Evolutionary conservation across 2,797 vertebrate species (phyloP), one percentile per base, ranked within the genome.

Genomic region (Ctenosaura bakeri): DNA sequence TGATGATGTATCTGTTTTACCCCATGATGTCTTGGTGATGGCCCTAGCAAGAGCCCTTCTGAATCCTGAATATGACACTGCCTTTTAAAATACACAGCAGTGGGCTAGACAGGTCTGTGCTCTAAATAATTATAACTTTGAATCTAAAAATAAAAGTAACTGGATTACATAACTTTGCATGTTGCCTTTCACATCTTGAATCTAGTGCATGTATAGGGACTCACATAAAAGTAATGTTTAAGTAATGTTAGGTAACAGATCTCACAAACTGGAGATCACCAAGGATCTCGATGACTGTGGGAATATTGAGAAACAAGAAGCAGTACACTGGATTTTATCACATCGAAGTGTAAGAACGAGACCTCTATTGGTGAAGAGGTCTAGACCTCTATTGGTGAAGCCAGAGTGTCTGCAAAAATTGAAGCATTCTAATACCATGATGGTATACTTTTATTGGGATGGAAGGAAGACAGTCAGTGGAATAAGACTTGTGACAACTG

Each of bases 401-500:
- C 86, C 38, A 38, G 29, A 71, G 46, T 81, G n/a, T 59, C 52
- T 88, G 35, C 80, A 46, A 46, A 42, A 24, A 29, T 32, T 2
- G 1, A 26, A 20, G 1, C 29, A 83, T 46, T 89, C 52, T 74
- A 32, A 16, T 91, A n/a, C 85, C 42, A 38, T 54, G 38, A 52
- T 80, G 59, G 42, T 29, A 66, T 69, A 42, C 2, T 80, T 80
- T 5, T 18, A 1, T 16, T 69, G n/a, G 64, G 84, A 18, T 9
- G 85, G 52, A 22, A 78, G 2, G 85, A 46, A 32, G 74, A 32
- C 22, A 16, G 14, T 20, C n/a, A 87, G 81, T 89, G 90, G 69
- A 83, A 62, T 76, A 74, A 94, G 91, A 95, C 93, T 90, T 91
- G 88, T 91, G 78, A 93, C 94, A 93, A 94, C 78, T 1, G 1